phyloP scores from a whole-genome alignment of 2,113 vertebrate species.

The Sturnus vulgaris region DNA sequence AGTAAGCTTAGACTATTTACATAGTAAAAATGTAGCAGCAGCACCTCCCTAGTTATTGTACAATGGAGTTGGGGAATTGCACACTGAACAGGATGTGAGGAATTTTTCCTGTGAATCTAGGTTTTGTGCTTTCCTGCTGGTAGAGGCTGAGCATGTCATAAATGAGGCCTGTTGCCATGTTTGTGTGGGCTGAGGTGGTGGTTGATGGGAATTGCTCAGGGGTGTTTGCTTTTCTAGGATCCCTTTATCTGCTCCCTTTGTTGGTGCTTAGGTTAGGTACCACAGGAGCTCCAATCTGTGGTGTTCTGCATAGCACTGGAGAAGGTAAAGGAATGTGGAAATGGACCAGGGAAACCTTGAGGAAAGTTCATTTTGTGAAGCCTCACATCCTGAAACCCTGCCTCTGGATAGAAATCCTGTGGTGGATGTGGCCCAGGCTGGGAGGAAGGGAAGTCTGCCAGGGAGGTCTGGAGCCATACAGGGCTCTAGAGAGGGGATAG shows the following conservation, averaged over 20 bases:
- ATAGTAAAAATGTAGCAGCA: background rate
- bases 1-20: background rate
- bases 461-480: constrained; percentile 49
- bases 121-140: background rate
- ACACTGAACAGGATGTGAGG: background rate
- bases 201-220: background rate
- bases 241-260: background rate
- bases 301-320: background rate
- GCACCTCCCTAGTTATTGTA: background rate
- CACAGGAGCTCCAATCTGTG: background rate
- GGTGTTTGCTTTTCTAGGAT: background rate
- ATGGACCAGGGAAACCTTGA: background rate
- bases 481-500: background rate
- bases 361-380: constrained; percentile 37
- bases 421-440: background rate
- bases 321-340: background rate
- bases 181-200: background rate
- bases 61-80: background rate
- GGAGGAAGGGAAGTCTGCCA: constrained; percentile 28
- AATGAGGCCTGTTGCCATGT: background rate
- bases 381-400: background rate
- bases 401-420: background rate
- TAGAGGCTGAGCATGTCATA: background rate
- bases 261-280: background rate
- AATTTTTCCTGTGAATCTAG: background rate